Evolutionary conservation across 2,888 invertebrate genomes (phyloP), one percentile per base, ranked within the genome.

Genomic region (Balanococcus diminutus): DNA sequence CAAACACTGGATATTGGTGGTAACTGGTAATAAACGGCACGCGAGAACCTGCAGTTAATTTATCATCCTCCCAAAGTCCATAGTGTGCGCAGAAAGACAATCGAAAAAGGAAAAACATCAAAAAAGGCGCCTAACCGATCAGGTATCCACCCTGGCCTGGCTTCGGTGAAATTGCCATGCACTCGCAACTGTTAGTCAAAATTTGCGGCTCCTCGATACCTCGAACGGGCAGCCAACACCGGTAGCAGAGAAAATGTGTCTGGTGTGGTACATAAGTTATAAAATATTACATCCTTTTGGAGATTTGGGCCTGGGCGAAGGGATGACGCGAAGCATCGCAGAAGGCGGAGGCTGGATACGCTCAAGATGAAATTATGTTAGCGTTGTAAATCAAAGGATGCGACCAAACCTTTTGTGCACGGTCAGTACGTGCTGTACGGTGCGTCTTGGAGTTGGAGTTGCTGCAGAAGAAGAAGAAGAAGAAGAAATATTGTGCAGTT

Each of bases 101-200:
- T 56, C 56, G 56, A 46, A 46, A n/a, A n/a, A n/a, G n/a, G n/a
- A n/a, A n/a, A n/a, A 56, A 56, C 56, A 56, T 56, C 56, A 56
- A 56, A 56, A 56, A 56, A 56, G 56, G 56, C 56, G 56, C 56
- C 56, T 56, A 56, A 56, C 56, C 22, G 56, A 56, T 56, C 56
- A 56, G 56, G 56, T 56, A 56, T 36, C 4, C 36, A 8, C 8
- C 5, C 5, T 36, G 8, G 56, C 56, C 9, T 22, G 2, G 22
- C 2, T 56, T 56, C 8, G 19, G 19, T 56, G 22, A 56, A 56
- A 22, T 56, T 56, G 5, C 56, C 56, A 56, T 56, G 22, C n/a
- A n/a, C 46, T 46, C n/a, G 46, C 56, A n/a, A 42, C 8, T 42
- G 42, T 56, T 22, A 22, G 56, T 22, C 4, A 36, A 36, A 4